Percentiles rank a stretch among this genome's conserved stretches.
These are phyloP conservation scores for Cettia cetti DNA, from an alignment of 2,113 vertebrate genomes.

Conservation along the genomic window DNA sequence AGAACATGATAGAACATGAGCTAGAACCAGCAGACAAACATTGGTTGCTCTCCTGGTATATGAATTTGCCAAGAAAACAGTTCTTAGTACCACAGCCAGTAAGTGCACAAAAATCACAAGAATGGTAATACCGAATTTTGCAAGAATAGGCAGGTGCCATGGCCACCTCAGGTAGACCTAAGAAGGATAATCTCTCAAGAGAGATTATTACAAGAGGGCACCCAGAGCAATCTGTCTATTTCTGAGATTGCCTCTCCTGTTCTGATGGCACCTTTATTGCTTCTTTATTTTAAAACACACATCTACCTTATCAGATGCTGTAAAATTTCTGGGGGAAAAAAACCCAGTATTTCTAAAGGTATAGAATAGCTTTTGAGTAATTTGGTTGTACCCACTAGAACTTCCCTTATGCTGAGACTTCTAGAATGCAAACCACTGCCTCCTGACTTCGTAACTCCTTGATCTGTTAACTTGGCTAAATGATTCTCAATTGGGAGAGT, in stretches of 20 bases:
- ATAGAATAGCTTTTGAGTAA: background rate
- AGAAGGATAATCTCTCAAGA: background rate
- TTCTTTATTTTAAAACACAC: background rate
- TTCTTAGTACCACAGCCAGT: background rate
- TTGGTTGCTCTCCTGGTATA: background rate
- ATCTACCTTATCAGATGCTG: background rate
- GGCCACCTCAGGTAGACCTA: rapidly evolving
- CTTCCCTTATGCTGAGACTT: background rate
- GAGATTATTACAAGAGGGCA: background rate
- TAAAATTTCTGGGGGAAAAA: background rate
- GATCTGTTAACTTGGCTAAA: background rate
- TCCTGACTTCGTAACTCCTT: background rate
- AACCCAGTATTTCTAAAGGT: background rate
- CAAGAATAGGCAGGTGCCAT: background rate
- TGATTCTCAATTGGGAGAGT: background rate
- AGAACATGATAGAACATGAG: background rate
- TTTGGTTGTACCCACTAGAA: background rate
- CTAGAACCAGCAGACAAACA: background rate
- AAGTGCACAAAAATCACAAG: background rate
- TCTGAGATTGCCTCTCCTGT: background rate
- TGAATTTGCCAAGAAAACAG: background rate
- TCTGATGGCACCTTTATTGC: background rate
- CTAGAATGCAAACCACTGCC: background rate
- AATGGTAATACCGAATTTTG: background rate
- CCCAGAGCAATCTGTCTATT: background rate